Base-by-base conservation (phyloP, 2,797 vertebrate genomes). In the Tadarida brasiliensis region DNA sequence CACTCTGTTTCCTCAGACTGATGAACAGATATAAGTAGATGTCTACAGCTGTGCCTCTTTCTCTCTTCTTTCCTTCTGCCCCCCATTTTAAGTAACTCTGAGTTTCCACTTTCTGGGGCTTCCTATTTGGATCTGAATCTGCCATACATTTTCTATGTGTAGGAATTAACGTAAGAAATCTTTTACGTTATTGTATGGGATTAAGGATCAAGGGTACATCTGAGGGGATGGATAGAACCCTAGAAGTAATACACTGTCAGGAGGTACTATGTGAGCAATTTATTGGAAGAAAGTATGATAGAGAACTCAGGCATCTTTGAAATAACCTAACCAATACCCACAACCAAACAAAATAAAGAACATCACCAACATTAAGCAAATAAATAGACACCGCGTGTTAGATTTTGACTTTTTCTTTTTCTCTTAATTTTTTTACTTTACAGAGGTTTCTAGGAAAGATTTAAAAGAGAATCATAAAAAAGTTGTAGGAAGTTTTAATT, bases 271-370 rank as follows among this genome's bases (percentile, higher is more conserved):
- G 71, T 57, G 47, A 73, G 28, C 12, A 73, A 30, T 71, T 63
- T 65, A 71, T 39, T 65, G 19, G 77, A 80, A 93, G 33, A 89
- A 71, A 90, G 85, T 56, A n/a, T n/a, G 14, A 68, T 39, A 87
- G 87, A 54, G 83, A 78, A 56, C 15, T 57, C 28, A 57, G 14
- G 9, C 1, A 15, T 73, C 49, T 86, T 93, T 28, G 8, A 44
- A 51, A 28, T 74, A 47, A 65, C 14, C 11, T 54, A 54, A 85
- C 2, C 24, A 65, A 51, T 11, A 59, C 47, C 65, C 76, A 91
- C 9, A 33, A 63, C 51, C 1, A 44, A 73, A 20, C 44, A 30
- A 91, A 71, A 35, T 7, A 68, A 68, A 87, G 89, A 84, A 39
- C 0, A 35, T 35, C 47, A 78, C 33, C n/a, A 57, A 67, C 3